These are phyloP conservation scores for Oxycera nigricornis DNA, from an alignment of 2,888 invertebrate species.

Conservation along the genomic window DNA sequence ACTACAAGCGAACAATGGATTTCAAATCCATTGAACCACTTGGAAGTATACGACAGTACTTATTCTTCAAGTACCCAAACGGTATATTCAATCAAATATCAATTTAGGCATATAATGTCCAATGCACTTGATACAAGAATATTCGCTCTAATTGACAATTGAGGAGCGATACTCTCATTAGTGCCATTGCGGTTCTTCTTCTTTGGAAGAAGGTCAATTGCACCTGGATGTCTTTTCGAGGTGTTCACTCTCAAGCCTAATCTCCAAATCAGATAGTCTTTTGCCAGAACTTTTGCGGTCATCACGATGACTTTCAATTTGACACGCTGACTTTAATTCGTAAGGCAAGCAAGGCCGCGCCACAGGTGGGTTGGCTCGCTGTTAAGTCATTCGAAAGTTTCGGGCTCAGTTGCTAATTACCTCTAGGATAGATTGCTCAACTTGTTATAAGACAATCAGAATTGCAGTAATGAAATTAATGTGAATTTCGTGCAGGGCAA, in stretches of 20 bases:
- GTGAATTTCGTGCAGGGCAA: conserved; percentile 52
- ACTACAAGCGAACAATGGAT: too few relatives aligned
- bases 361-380: neutral
- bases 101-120: too few relatives aligned
- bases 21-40: too few relatives aligned
- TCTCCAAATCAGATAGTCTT: too few relatives aligned
- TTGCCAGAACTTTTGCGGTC: too few relatives aligned
- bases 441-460: neutral
- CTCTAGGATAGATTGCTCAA: neutral
- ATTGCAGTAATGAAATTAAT: neutral
- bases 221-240: neutral
- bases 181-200: too few relatives aligned
- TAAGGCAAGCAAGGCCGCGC: conserved; percentile 7
- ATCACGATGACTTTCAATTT: too few relatives aligned
- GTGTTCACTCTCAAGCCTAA: neutral
- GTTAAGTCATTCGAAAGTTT: neutral
- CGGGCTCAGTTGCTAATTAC: neutral
- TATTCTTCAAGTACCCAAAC: neutral
- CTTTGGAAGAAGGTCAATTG: neutral
- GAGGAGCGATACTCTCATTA: too few relatives aligned
- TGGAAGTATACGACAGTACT: too few relatives aligned
- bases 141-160: too few relatives aligned
- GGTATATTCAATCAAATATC: neutral
- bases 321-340: neutral
- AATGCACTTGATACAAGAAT: too few relatives aligned